Conservation (phyloP, 64 coral and sea anemone species). For the Acropora tenuis region DNA sequence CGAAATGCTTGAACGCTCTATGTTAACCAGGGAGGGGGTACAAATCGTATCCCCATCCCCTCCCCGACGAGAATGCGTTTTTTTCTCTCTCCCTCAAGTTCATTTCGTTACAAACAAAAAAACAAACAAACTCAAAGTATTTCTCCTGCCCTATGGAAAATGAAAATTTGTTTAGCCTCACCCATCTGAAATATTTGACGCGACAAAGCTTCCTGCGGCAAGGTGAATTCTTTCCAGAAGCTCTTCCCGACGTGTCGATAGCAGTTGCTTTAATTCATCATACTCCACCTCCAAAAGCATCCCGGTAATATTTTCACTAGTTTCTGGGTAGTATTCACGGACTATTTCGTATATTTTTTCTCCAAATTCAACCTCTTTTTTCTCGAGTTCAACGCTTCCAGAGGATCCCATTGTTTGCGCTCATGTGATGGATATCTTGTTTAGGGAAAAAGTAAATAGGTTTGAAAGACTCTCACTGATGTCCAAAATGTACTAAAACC, state of each 20-base stretch:
- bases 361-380: slow-evolving; percentile 26
- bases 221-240: slow-evolving; percentile 28
- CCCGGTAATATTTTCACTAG: slow-evolving; percentile 47
- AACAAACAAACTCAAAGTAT: too few relatives aligned
- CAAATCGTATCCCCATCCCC: too few relatives aligned
- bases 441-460: background rate
- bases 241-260: slow-evolving; percentile 23
- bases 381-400: slow-evolving; percentile 16
- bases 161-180: background rate
- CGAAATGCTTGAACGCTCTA: too few relatives aligned
- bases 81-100: too few relatives aligned
- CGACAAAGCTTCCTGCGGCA: slow-evolving; percentile 5
- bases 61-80: too few relatives aligned
- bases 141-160: too few relatives aligned
- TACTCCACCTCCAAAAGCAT: slow-evolving; percentile 60
- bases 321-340: slow-evolving; percentile 41
- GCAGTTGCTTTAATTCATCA: slow-evolving; percentile 27
- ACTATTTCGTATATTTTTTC: slow-evolving; percentile 54
- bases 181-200: background rate
- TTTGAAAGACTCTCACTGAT: background rate
- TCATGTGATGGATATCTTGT: background rate
- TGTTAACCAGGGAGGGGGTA: too few relatives aligned
- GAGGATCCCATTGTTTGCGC: slow-evolving; percentile 11
- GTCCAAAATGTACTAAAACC: background rate
- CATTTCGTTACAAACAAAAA: too few relatives aligned